phyloP scores from a whole-genome alignment of 1,140 invertebrate genomes.

The Magallana ariakensis region DNA sequence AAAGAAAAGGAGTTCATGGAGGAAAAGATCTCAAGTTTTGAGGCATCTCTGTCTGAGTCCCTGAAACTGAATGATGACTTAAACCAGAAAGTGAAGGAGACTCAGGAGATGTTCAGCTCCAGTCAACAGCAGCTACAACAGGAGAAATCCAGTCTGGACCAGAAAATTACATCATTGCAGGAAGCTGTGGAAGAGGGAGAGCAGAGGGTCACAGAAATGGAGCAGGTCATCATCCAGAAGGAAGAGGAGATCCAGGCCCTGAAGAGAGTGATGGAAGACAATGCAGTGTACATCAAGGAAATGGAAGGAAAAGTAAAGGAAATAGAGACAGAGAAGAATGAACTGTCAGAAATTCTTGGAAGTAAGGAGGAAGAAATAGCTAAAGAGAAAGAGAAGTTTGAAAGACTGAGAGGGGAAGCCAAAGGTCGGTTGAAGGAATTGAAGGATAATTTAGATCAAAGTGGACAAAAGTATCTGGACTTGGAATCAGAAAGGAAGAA shows the following conservation, averaged over 20 bases:
- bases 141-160: constrained; percentile 62
- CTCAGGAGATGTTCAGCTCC: constrained; percentile 55
- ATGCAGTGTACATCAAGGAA: constrained; percentile 50
- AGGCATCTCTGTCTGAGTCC: constrained; percentile 60
- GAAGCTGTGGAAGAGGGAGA: constrained; percentile 51
- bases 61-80: constrained; percentile 65
- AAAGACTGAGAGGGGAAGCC: constrained; percentile 62
- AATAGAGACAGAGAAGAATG: constrained; percentile 37
- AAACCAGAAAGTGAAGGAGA: constrained; percentile 63
- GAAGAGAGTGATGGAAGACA: constrained; percentile 62
- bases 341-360: constrained; percentile 37
- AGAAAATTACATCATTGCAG: constrained; percentile 53
- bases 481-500: constrained; percentile 38
- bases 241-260: constrained; percentile 64
- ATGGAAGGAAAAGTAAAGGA: constrained; percentile 50
- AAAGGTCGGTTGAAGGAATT: constrained; percentile 65
- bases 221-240: constrained; percentile 55
- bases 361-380: constrained; percentile 55
- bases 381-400: constrained; percentile 63
- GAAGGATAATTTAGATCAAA: constrained; percentile 64
- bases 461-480: constrained; percentile 40
- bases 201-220: constrained; percentile 52
- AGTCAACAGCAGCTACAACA: constrained; percentile 57
- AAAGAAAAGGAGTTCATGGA: constrained; percentile 64
- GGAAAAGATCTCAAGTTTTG: constrained; percentile 64